These are phyloP conservation scores for Corythaeola cristata DNA, from an alignment of 2,113 vertebrate genomes.

Conservation along the genomic window DNA sequence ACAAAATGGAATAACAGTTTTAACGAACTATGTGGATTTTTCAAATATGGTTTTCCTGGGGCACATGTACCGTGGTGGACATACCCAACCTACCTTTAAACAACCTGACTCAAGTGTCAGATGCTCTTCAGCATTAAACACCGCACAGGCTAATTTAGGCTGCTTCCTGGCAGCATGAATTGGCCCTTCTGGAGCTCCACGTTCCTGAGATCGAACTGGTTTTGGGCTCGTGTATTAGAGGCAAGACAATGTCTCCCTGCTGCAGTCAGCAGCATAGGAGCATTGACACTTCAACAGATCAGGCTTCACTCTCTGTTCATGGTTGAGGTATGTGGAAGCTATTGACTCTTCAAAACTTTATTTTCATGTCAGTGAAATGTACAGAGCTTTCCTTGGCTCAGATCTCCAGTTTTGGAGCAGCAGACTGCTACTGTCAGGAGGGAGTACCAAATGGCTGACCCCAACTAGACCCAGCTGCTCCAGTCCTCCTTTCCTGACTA, in stretches of 20 bases:
- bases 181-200: not conserved
- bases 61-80: not conserved
- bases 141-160: not conserved
- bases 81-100: not conserved
- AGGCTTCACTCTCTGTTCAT: not conserved
- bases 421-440: not conserved
- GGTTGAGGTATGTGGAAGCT: not conserved
- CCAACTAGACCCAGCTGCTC: not conserved
- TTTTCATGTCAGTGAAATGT: not conserved
- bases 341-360: not conserved
- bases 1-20: not conserved
- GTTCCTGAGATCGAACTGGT: fast-evolving
- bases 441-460: not conserved
- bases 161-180: not conserved
- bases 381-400: not conserved
- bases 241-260: not conserved
- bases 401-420: fast-evolving
- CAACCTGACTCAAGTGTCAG: not conserved
- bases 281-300: not conserved
- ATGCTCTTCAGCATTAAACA: not conserved
- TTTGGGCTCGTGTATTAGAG: not conserved
- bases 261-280: not conserved
- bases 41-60: not conserved
- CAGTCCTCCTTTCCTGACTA: not conserved
- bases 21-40: not conserved